Evolutionary conservation across 2,113 vertebrate genomes (phyloP), one percentile per base, ranked within the genome.

Genomic region (Pterocles orientalis): DNA sequence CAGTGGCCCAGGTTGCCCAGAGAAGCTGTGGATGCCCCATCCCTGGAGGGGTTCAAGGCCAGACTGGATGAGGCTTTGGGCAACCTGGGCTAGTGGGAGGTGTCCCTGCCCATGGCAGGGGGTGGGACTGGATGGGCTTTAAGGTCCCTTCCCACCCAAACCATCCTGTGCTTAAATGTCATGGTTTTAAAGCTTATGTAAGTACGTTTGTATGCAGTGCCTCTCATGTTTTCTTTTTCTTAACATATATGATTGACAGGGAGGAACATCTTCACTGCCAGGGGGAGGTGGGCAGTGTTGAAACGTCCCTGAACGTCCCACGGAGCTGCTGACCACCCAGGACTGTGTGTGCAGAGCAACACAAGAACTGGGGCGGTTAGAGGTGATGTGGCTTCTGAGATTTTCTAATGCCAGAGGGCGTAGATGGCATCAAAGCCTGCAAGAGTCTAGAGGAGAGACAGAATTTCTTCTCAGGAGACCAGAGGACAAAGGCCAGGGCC

Each of bases 361-460:
- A 24, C 8, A 45, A 50, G 76, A 81, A 21, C 34, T 39, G 80
- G 65, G 18, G 34, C 5, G 2, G 82, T 61, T 56, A 86, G 56
- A 70, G 77, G 61, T 86, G 83, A 86, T 26, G 26, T 75, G 60
- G 24, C 70, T 91, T 94, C 78, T 94, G 86, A 76, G 91, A 88
- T 64, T 64, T 66, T 34, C n/a, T 78, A 39, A 60, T 78, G 62
- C 70, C 19, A 9, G 48, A 56, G 76, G 12, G 41, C 62, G 23
- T 11, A 86, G 47, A 41, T n/a, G 29, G 34, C 6, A 1, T 68
- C 90, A 95, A 57, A 75, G 72, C 26, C 39, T 76, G 51, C 20
- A 20, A 48, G 57, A 72, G 45, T 60, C 48, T 51, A 64, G 43
- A 75, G 54, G 41, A 64, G n/a, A 34, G 54, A 62, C 81, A 79